Evolutionary conservation across 1,140 invertebrate species (phyloP).

Genomic region (Drosophila kepulauana): DNA sequence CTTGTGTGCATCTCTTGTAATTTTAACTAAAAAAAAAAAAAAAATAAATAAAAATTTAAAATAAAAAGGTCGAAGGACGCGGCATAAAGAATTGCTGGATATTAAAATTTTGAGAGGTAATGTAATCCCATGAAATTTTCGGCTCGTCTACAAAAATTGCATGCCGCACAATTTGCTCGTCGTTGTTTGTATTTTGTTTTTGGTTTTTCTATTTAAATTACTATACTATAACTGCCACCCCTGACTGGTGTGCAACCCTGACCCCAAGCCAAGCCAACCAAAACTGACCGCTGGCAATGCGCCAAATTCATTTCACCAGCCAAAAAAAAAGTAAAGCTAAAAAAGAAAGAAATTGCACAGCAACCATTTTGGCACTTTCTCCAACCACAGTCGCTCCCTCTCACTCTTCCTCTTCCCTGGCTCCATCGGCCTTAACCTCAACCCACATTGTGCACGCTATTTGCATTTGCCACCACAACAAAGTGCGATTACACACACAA

Average conservation of each 20-base stretch:
- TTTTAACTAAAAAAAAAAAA: slow-evolving; percentile 65
- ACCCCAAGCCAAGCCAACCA: slow-evolving; percentile 1
- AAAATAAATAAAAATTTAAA: slow-evolving; percentile 39
- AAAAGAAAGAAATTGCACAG: slow-evolving; percentile 24
- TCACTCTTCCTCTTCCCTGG: neutral
- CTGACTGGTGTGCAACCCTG: slow-evolving; percentile 27
- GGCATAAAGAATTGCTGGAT: slow-evolving; percentile 85
- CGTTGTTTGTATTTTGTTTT: neutral
- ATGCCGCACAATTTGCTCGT: slow-evolving; percentile 10
- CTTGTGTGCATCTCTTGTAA: slow-evolving; percentile 63
- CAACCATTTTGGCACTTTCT: neutral
- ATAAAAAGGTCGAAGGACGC: slow-evolving; percentile 82
- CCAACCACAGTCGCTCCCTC: neutral
- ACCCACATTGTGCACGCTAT: slow-evolving; percentile 27
- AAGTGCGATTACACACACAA: slow-evolving; percentile 41
- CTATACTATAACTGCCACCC: slow-evolving; percentile 9
- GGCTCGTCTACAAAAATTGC: slow-evolving; percentile 21
- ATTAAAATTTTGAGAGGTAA: slow-evolving; percentile 85
- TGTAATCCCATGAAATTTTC: slow-evolving; percentile 25
- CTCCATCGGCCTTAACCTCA: slow-evolving; percentile 5
- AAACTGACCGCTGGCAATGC: slow-evolving; percentile 40
- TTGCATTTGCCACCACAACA: slow-evolving; percentile 44
- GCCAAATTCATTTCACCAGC: slow-evolving; percentile 42
- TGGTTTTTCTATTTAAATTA: slow-evolving; percentile 16
- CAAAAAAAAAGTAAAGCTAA: slow-evolving; percentile 1